These are phyloP conservation scores for Perca fluviatilis DNA, from an alignment of 2,113 vertebrate species.

Conservation along the genomic window DNA sequence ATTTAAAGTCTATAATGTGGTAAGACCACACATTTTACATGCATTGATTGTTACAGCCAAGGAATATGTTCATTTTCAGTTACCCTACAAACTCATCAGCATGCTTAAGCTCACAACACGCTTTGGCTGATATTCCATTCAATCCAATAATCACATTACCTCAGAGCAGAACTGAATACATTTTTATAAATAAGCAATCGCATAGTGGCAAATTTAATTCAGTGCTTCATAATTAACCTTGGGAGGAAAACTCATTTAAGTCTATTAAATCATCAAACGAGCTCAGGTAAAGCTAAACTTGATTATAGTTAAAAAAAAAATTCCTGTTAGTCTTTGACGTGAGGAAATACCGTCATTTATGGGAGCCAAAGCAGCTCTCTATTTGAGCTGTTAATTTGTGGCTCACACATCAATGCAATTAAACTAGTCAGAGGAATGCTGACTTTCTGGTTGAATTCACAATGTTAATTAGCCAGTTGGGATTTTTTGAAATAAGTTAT, in stretches of 20 bases:
- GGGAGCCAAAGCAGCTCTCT: slow-evolving; percentile 78
- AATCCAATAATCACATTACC: slow-evolving; percentile 64
- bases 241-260: slow-evolving; percentile 82
- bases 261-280: slow-evolving; percentile 86
- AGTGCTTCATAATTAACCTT: slow-evolving; percentile 85
- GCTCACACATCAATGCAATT: slow-evolving; percentile 76
- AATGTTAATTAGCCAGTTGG: slow-evolving; percentile 83
- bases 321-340: slow-evolving; percentile 72
- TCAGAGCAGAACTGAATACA: slow-evolving; percentile 54
- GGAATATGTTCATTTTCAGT: slow-evolving; percentile 28
- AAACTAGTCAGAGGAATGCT: slow-evolving; percentile 75
- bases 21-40: neutral
- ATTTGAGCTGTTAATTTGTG: slow-evolving; percentile 81
- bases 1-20: neutral
- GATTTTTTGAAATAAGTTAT: slow-evolving; percentile 80
- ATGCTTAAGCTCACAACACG: slow-evolving; percentile 30
- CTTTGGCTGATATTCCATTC: slow-evolving; percentile 46
- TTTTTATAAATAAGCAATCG: slow-evolving; percentile 78
- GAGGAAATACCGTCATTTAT: slow-evolving; percentile 73
- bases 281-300: slow-evolving; percentile 85
- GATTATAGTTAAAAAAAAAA: slow-evolving; percentile 68
- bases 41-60: neutral
- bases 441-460: slow-evolving; percentile 86
- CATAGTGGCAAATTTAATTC: slow-evolving; percentile 84
- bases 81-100: slow-evolving; percentile 49